Base-by-base conservation (phyloP, 2,888 invertebrate genomes). In the Alloscopus bannaensis region DNA sequence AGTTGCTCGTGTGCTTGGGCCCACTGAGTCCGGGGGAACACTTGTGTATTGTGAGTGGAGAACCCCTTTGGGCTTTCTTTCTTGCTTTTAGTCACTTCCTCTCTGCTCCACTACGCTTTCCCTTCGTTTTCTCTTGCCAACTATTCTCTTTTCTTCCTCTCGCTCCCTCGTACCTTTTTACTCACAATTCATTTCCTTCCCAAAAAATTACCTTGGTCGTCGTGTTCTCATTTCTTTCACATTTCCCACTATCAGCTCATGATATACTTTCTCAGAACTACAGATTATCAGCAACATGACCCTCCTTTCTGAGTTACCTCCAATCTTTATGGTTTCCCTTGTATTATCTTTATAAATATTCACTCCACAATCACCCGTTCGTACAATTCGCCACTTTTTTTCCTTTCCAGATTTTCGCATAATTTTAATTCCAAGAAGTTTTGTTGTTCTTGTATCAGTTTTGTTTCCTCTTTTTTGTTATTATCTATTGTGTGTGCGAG, bases 21-120 rank as follows among this genome's bases (percentile, higher is more conserved):
- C 22, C 20, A 40, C 22, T 62, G 28, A 57, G 31, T 29, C 18
- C 16, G 16, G 16, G 20, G 24, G 16, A 22, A 36, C 42, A 42
- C 69, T 42, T 26, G 26, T 66, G 36, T 55, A 50, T 50, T 36
- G 8, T 36, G 36, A 36, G 20, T 36, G 64, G n/a, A n/a, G n/a
- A 64, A 72, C 31, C 72, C 72, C 72, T 31, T 18, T 64, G 64
- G 64, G 64, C 64, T 70, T 72, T 72, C 50, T 40, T 45, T n/a
- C n/a, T 42, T 20, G 22, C 45, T 52, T 72, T 64, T 72, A 72
- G 40, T 72, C 64, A 64, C 64, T 72, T 72, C 70, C 70, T 70
- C 59, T n/a, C 45, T 18, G 13, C n/a, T 18, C 22, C 24, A 8
- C n/a, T 16, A 6, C 6, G 13, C n/a, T 16, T 18, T 45, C 18